Conservation (phyloP, 2,113 vertebrate species). For the Hucho hucho region DNA sequence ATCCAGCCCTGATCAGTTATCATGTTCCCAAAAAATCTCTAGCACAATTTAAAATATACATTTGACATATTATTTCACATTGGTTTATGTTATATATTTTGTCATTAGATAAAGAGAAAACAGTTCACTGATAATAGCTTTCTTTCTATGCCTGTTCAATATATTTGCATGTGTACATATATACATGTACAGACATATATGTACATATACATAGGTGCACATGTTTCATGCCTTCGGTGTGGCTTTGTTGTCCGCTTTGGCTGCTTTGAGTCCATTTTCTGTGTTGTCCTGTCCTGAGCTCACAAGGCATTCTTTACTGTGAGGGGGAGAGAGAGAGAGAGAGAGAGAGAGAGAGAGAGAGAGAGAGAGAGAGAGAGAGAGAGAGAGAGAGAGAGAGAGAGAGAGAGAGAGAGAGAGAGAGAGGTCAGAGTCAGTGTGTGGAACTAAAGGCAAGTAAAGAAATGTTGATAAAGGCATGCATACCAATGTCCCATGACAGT, state of each 20-base stretch:
- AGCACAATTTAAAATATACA: conserved; percentile 73
- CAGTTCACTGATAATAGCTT: conserved; percentile 57
- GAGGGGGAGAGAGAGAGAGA: conserved; percentile 26
- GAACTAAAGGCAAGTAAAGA: too few relatives aligned
- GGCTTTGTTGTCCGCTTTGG: conserved; percentile 89
- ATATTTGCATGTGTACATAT: conserved; percentile 53
- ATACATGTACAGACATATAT: conserved; percentile 55
- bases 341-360: not conserved
- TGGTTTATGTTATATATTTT: conserved; percentile 40
- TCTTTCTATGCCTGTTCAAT: conserved; percentile 33
- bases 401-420: too few relatives aligned
- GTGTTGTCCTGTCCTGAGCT: conserved; percentile 95
- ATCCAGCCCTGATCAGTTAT: conserved; percentile 61
- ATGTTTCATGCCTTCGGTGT: conserved; percentile 87
- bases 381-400: not conserved
- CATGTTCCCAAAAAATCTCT: conserved; percentile 56
- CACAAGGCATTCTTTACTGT: conserved; percentile 94
- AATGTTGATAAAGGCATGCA: too few relatives aligned
- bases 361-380: not conserved
- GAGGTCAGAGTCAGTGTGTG: too few relatives aligned
- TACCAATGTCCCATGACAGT: too few relatives aligned
- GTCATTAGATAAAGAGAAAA: conserved; percentile 64
- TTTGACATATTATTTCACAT: conserved; percentile 45
- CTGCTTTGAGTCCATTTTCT: conserved; percentile 88
- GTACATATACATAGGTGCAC: conserved; percentile 35